A percentile compares a stretch with the other conserved stretches of the same genome.
phyloP scores from a whole-genome alignment of 2,888 invertebrate genomes.

The Megastigmus dorsalis region DNA sequence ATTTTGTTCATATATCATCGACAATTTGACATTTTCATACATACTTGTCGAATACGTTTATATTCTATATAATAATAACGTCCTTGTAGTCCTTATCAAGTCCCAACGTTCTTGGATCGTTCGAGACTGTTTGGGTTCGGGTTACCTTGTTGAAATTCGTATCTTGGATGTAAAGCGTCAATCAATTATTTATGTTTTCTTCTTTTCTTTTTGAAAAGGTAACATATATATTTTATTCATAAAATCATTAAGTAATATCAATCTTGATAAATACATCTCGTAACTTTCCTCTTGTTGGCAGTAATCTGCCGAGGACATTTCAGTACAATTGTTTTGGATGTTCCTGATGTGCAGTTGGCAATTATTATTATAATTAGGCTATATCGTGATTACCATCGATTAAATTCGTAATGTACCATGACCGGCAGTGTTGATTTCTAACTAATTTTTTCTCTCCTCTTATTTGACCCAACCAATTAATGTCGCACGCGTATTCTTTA shows the following conservation, averaged over 20 bases:
- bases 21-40: conserved; percentile 58
- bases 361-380: conserved; percentile 52
- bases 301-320: conserved; percentile 2
- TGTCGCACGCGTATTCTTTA: not conserved
- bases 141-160: conserved; percentile 16
- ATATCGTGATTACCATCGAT: conserved; percentile 62
- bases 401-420: conserved; percentile 69
- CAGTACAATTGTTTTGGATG: conserved; percentile 25
- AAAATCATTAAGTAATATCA: conserved; percentile 23
- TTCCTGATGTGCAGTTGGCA: conserved; percentile 28
- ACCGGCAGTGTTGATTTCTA: conserved; percentile 70
- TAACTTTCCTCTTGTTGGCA: conserved; percentile 9
- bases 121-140: conserved; percentile 3
- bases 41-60: conserved; percentile 60
- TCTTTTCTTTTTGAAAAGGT: not conserved
- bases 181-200: not conserved
- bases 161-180: conserved; percentile 12
- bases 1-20: conserved; percentile 48
- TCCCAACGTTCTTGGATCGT: conserved; percentile 14
- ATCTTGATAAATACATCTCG: conserved; percentile 25
- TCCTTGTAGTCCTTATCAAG: conserved; percentile 46
- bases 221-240: not conserved
- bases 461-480: conserved; percentile 7
- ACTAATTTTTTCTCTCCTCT: conserved; percentile 55
- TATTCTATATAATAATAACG: conserved; percentile 57